Evolutionary conservation across 1,140 invertebrate genomes (phyloP).

Genomic region (Gyrodactylus salaris): DNA sequence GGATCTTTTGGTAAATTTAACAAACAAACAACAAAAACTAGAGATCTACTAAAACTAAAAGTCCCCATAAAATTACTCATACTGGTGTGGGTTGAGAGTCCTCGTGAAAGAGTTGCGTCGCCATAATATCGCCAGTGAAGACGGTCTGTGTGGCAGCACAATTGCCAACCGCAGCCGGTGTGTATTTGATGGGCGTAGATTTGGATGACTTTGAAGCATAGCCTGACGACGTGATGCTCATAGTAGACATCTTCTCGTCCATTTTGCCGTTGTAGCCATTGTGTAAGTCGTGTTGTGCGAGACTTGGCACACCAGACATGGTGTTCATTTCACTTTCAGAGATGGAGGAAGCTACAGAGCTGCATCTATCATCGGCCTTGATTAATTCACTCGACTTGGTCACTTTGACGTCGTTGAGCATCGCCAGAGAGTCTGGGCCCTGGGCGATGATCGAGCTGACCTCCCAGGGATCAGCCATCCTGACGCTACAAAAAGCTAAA

Average conservation of each 20-base stretch:
- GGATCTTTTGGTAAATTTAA: no score
- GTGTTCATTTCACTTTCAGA: conserved; percentile 3
- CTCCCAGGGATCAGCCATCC: background rate
- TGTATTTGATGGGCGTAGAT: background rate
- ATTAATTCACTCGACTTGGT: background rate
- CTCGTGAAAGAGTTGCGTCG: conserved; percentile 19
- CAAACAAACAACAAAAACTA: no score
- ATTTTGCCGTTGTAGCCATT: background rate
- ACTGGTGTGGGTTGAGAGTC: no score
- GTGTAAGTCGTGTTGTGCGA: background rate
- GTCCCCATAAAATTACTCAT: no score
- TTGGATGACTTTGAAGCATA: background rate
- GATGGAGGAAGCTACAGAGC: background rate
- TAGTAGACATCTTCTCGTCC: background rate
- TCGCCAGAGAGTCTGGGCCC: background rate
- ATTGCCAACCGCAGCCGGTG: no score
- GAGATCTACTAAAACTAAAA: no score
- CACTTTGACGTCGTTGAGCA: background rate
- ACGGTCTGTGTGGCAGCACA: conserved; percentile 14
- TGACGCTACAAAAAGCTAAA: background rate
- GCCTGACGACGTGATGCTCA: background rate
- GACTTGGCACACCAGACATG: conserved; percentile 1
- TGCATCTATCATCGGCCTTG: background rate
- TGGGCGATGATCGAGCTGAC: background rate
- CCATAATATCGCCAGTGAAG: conserved; percentile 19